A percentile compares a stretch with the other conserved stretches of the same genome.
phyloP scores from a whole-genome alignment of 2,797 vertebrate species.

The Salmo trutta region DNA sequence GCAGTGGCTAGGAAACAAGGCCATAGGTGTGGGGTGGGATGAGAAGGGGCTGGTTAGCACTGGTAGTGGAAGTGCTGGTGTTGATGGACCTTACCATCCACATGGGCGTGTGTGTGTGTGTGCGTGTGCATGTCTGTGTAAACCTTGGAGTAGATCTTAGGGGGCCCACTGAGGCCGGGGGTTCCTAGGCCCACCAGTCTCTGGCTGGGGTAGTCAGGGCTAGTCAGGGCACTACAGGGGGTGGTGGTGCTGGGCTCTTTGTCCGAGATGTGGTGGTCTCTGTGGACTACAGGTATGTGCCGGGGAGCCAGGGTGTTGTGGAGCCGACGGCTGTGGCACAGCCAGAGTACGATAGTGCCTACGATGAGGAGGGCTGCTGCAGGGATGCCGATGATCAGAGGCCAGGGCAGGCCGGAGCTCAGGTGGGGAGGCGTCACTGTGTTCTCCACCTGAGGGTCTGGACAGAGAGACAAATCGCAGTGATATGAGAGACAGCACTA shows the following conservation, averaged over 20 bases:
- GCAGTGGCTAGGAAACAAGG: conserved; percentile 11
- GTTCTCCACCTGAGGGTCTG: conserved; percentile 57
- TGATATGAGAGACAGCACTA: neutral
- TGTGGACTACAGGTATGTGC: conserved; percentile 18
- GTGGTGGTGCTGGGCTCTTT: conserved; percentile 44
- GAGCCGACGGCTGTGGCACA: conserved; percentile 62
- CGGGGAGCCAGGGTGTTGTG: conserved; percentile 37
- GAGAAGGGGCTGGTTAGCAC: conserved; percentile 43
- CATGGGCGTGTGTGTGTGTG: conserved; percentile 55
- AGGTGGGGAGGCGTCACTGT: conserved; percentile 52
- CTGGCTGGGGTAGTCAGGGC: conserved; percentile 30
- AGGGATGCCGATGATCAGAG: conserved; percentile 67
- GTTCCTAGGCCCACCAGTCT: conserved; percentile 48
- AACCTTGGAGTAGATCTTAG: conserved; percentile 60
- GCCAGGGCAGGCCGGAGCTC: conserved; percentile 67
- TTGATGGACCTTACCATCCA: conserved; percentile 65
- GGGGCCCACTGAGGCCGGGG: conserved; percentile 21
- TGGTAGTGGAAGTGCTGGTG: conserved; percentile 68
- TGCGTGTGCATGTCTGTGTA: conserved; percentile 66
- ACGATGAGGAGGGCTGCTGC: conserved; percentile 65
- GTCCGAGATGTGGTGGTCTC: conserved; percentile 46
- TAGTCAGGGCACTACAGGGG: neutral
- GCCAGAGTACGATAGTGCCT: conserved; percentile 65
- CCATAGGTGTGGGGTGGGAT: neutral
- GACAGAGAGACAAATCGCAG: conserved; percentile 18